Evolutionary conservation across 2,797 vertebrate genomes (phyloP).

Genomic region (Clarias laeviceps): DNA sequence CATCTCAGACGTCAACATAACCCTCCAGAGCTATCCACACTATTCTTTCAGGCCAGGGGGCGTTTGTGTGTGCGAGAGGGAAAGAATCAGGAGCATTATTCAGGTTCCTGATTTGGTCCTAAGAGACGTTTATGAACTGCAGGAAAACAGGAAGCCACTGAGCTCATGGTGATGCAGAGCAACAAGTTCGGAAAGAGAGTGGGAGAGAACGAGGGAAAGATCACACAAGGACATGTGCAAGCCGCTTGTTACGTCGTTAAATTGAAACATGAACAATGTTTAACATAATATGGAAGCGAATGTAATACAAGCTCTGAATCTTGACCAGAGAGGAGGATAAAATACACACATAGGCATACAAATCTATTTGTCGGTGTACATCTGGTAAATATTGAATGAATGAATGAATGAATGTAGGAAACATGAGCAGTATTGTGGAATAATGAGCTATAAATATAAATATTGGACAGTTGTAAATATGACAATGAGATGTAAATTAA

Average conservation of each 20-base stretch:
- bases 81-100: conserved; percentile 50
- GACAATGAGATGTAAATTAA: background rate
- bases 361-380: background rate
- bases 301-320: background rate
- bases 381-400: background rate
- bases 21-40: conserved; percentile 46
- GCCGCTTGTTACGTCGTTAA: background rate
- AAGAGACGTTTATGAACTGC: conserved; percentile 48
- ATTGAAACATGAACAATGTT: conserved; percentile 2
- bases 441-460: background rate
- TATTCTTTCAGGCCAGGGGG: conserved; percentile 46
- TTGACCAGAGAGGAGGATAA: background rate
- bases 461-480: background rate
- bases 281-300: background rate
- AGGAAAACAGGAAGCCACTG: conserved; percentile 64
- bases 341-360: background rate
- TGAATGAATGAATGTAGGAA: background rate
- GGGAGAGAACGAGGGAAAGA: conserved; percentile 27
- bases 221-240: conserved; percentile 43
- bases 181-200: conserved; percentile 43
- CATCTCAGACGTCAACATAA: conserved; percentile 52
- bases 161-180: conserved; percentile 55
- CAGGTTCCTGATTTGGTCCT: conserved; percentile 57
- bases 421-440: conserved; percentile 4
- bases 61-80: conserved; percentile 32